Evolutionary conservation across 2,113 vertebrate species (phyloP).

Genomic region (Tinamus guttatus): DNA sequence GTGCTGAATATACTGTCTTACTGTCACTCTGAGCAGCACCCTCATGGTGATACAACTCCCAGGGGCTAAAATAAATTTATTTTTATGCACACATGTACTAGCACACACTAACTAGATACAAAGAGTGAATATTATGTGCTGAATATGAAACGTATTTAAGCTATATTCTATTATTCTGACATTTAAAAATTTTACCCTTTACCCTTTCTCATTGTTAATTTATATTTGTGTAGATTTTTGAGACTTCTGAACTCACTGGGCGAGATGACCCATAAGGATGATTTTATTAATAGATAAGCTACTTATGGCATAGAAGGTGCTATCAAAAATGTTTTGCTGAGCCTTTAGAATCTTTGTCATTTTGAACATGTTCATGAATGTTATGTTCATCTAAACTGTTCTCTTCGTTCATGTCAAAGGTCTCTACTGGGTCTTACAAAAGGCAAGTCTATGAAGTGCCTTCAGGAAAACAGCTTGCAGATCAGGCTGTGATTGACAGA

Average conservation of each 20-base stretch:
- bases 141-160: background rate
- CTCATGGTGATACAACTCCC: background rate
- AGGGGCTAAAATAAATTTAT: background rate
- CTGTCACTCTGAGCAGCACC: background rate
- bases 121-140: background rate
- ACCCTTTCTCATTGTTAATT: background rate
- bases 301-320: background rate
- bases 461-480: conserved; percentile 93
- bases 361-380: background rate
- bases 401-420: conserved; percentile 75
- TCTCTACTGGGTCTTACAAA: conserved; percentile 97
- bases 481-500: conserved; percentile 91
- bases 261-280: background rate
- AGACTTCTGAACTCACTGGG: background rate
- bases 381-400: background rate
- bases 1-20: background rate
- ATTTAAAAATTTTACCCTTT: background rate
- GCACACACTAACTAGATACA: background rate
- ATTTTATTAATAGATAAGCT: background rate
- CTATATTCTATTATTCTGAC: background rate
- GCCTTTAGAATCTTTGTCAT: background rate
- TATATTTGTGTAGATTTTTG: background rate
- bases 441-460: conserved; percentile 97
- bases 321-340: background rate
- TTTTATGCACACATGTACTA: background rate